These are phyloP conservation scores for Epizoanthus scotinus DNA, from an alignment of 92 coral and sea anemone species.

Conservation along the genomic window DNA sequence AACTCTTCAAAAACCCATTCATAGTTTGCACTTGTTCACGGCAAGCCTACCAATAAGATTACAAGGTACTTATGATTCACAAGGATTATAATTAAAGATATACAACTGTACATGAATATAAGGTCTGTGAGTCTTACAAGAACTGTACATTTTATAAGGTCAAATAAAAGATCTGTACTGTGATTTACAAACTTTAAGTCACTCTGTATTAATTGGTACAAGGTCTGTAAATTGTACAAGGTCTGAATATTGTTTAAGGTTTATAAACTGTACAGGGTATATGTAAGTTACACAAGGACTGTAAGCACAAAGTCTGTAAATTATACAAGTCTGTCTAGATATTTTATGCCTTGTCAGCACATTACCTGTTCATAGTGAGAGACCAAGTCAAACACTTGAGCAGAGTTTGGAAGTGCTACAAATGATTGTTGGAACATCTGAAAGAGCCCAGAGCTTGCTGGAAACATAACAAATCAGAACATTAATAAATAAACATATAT, in stretches of 20 bases:
- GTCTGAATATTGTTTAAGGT: no score
- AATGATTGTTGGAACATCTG: conserved; percentile 82
- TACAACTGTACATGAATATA: neutral
- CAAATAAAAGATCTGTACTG: no score
- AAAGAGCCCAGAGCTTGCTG: conserved; percentile 85
- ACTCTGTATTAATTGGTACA: no score
- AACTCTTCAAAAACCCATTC: conserved; percentile 59
- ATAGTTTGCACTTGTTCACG: conserved; percentile 64
- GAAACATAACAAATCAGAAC: neutral
- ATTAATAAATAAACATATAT: neutral
- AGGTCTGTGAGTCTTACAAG: no score
- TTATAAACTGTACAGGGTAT: no score
- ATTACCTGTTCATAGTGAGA: conserved; percentile 86
- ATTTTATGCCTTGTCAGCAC: neutral
- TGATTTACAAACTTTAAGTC: no score
- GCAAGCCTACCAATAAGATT: conserved; percentile 62
- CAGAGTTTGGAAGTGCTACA: conserved; percentile 72
- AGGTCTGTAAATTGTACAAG: no score
- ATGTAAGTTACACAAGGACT: no score
- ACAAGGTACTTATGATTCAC: neutral
- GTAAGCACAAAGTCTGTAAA: no score
- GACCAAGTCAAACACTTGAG: conserved; percentile 88
- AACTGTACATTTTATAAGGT: no score
- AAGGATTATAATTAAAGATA: neutral
- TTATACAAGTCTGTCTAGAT: neutral